A percentile compares a stretch with the other conserved stretches of the same genome.
Conservation (phyloP, 1,140 invertebrate genomes). For the Radopholus similis region DNA sequence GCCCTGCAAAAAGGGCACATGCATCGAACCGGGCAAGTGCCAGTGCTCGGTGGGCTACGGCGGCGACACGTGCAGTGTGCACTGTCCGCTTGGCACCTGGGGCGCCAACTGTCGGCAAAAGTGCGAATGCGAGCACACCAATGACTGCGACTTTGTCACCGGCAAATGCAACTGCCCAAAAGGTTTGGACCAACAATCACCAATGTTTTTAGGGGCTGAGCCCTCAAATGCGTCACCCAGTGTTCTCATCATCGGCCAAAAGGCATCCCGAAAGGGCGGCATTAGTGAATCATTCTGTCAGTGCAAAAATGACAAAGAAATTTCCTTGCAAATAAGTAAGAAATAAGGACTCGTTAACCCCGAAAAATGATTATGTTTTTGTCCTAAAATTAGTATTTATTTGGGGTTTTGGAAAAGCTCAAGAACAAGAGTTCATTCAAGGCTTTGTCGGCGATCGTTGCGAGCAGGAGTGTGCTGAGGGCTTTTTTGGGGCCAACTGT, state of each 20-base stretch:
- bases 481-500: conserved; percentile 75
- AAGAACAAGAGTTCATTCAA: too few relatives aligned
- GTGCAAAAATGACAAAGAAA: conserved; percentile 5
- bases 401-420: too few relatives aligned
- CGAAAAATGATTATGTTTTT: too few relatives aligned
- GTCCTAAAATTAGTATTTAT: too few relatives aligned
- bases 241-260: too few relatives aligned
- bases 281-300: too few relatives aligned
- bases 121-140: conserved; percentile 41
- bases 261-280: too few relatives aligned
- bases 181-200: conserved; percentile 61
- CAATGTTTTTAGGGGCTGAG: neutral
- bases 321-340: conserved; percentile 27
- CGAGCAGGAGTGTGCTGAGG: conserved; percentile 71
- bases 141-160: conserved; percentile 72
- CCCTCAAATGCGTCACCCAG: too few relatives aligned
- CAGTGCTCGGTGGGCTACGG: conserved; percentile 81
- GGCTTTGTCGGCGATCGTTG: conserved; percentile 76
- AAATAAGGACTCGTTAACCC: too few relatives aligned
- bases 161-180: conserved; percentile 78
- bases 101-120: conserved; percentile 31
- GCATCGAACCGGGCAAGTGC: conserved; percentile 77
- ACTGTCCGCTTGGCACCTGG: conserved; percentile 43
- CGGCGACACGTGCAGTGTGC: conserved; percentile 70
- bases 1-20: conserved; percentile 77